Evolutionary conservation across 2,113 vertebrate genomes (phyloP).

Genomic region (Ammospiza nelsoni): DNA sequence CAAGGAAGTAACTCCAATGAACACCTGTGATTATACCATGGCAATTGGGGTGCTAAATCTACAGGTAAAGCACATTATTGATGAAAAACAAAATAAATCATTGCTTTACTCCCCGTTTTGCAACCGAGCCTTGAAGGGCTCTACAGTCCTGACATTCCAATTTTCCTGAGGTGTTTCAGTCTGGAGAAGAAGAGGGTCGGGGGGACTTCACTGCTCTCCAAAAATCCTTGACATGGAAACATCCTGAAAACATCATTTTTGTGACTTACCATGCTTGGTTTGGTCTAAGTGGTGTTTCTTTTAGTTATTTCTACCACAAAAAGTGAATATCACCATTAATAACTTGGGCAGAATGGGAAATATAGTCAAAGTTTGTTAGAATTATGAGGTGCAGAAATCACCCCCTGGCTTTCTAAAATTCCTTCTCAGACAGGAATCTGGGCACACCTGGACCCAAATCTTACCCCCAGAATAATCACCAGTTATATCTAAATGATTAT

Average conservation of each 20-base stretch:
- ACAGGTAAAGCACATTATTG: background rate
- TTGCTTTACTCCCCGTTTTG: background rate
- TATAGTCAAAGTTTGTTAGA: background rate
- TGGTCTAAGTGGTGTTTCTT: background rate
- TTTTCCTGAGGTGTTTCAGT: background rate
- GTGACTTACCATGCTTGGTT: fast-evolving
- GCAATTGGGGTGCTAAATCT: background rate
- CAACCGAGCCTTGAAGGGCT: background rate
- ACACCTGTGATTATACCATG: background rate
- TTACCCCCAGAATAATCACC: background rate
- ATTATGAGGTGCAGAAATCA: background rate
- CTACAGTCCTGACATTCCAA: background rate
- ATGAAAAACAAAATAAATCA: background rate
- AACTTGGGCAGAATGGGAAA: fast-evolving
- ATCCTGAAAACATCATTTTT: background rate
- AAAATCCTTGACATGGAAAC: background rate
- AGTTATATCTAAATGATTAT: background rate
- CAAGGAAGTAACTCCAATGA: background rate
- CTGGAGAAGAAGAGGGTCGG: background rate
- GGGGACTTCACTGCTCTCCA: background rate
- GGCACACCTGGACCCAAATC: background rate
- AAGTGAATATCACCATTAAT: background rate
- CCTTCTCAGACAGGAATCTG: background rate
- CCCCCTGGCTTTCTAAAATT: background rate
- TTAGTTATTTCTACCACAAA: background rate